Evolutionary conservation across 2,888 invertebrate species (phyloP).

Genomic region (Mythimna lalbum): DNA sequence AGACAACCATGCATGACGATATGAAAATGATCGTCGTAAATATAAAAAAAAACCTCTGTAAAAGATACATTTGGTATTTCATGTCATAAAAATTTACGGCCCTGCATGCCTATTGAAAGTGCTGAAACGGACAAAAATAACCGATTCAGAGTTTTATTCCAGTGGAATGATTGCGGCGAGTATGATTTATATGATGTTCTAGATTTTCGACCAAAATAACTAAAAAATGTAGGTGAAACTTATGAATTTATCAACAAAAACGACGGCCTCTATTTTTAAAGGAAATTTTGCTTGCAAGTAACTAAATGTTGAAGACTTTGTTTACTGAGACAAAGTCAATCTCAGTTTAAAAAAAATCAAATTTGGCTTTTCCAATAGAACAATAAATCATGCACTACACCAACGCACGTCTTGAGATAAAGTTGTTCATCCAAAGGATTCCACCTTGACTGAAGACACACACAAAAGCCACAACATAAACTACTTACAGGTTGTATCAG

Average conservation of each 20-base stretch:
- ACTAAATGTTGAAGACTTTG: constrained; percentile 12
- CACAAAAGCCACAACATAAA: constrained; percentile 44
- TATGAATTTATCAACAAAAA: constrained; percentile 28
- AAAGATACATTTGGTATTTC: constrained; percentile 68
- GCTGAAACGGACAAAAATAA: constrained; percentile 79
- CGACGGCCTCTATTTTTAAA: constrained; percentile 3
- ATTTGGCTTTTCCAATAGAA: background rate
- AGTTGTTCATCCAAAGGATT: background rate
- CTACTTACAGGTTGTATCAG: constrained; percentile 66
- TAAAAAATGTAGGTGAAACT: constrained; percentile 15
- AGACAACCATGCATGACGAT: constrained; percentile 33
- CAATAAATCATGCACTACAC: constrained; percentile 10
- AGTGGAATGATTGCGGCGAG: constrained; percentile 41
- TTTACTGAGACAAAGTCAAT: constrained; percentile 11
- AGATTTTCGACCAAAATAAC: constrained; percentile 36
- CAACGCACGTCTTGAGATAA: background rate
- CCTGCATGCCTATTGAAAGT: constrained; percentile 77
- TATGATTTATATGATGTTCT: constrained; percentile 52
- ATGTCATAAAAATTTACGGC: constrained; percentile 83
- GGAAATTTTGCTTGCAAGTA: background rate
- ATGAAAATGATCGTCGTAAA: constrained; percentile 63
- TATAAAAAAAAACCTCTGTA: constrained; percentile 50
- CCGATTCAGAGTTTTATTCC: constrained; percentile 65
- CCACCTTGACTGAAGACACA: background rate
- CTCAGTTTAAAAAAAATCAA: no score